These are phyloP conservation scores for Cosmia trapezina DNA, from an alignment of 2,888 invertebrate species.

Conservation along the genomic window DNA sequence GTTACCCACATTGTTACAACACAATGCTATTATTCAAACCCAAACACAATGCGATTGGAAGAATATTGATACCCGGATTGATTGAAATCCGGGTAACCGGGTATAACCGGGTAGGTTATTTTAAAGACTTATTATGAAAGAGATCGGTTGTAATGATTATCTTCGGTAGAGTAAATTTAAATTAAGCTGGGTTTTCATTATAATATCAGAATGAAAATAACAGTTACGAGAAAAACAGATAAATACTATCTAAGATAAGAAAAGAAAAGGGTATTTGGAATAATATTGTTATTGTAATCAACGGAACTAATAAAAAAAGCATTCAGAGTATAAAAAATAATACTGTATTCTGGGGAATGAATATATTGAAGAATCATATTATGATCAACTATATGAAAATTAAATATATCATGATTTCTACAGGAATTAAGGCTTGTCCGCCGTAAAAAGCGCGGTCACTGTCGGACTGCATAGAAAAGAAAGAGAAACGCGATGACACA, in stretches of 20 bases:
- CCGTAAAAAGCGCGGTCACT: too few relatives aligned
- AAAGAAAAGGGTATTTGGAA: not conserved
- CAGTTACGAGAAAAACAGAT: not conserved
- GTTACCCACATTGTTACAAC: constrained; percentile 23
- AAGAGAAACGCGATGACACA: too few relatives aligned
- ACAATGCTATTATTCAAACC: constrained; percentile 27
- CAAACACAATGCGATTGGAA: constrained; percentile 29
- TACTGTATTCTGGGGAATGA: constrained; percentile 44
- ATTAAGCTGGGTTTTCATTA: constrained; percentile 20
- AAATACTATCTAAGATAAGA: not conserved
- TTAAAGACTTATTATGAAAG: constrained; percentile 9
- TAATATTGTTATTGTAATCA: constrained; percentile 18
- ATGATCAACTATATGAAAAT: constrained; percentile 27
- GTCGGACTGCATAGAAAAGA: too few relatives aligned
- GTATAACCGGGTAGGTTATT: constrained; percentile 18
- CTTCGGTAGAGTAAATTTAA: constrained; percentile 12
- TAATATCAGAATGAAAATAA: not conserved
- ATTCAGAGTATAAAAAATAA: constrained; percentile 42
- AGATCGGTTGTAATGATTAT: constrained; percentile 32
- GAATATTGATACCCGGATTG: constrained; percentile 21
- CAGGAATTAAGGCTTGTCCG: too few relatives aligned
- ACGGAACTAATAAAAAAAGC: constrained; percentile 44
- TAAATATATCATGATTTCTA: constrained; percentile 27
- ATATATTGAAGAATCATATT: constrained; percentile 48
- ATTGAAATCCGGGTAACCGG: constrained; percentile 14